Base-by-base conservation (phyloP, 2,888 invertebrate genomes). In the Labia minor region DNA sequence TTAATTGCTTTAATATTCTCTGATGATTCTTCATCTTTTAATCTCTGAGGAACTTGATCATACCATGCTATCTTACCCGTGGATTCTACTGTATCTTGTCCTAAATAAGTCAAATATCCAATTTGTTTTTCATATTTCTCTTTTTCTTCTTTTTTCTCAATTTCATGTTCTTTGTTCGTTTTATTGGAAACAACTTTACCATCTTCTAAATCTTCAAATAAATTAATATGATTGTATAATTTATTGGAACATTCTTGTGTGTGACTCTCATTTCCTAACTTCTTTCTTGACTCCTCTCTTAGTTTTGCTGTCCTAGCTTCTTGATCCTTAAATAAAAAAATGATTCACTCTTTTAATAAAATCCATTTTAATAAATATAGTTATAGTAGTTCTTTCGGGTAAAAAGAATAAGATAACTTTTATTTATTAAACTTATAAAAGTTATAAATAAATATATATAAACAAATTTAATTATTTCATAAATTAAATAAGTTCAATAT, bases 81-180 rank as follows among this genome's bases (percentile, higher is more conserved):
- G 1, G 86, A 85, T 79, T 93, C 92, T 78, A 91, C 88, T 37
- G 91, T 90, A 74, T 92, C 92, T 78, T 98, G 96, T 0, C 96
- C 98, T 66, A 98, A 82, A 79, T 96, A 97, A 1, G 95, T 96
- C 49, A 98, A 81, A 74, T 95, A 92, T 0, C 99, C 98, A 74
- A 99, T 94, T 80, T 94, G 92, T 76, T 96, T 97, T 76, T 99
- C 98, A 81, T 95, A 96, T 73, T 95, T 93, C 77, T 98, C 96
- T 75, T 89, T 87, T 76, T 96, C 95, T 67, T 89, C 88, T 76
- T 92, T 94, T 71, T 89, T 84, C 75, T 98, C 98, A 70, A 85
- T 85, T 73, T 94, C 93, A 77, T 94, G 89, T 66, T 96, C 95
- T 73, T 83, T 86, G 75, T 98, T 97, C 0, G 84, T 84, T 70